Evolutionary conservation across 2,888 invertebrate genomes (phyloP), one percentile per base, ranked within the genome.

Genomic region (Xestia xanthographa): DNA sequence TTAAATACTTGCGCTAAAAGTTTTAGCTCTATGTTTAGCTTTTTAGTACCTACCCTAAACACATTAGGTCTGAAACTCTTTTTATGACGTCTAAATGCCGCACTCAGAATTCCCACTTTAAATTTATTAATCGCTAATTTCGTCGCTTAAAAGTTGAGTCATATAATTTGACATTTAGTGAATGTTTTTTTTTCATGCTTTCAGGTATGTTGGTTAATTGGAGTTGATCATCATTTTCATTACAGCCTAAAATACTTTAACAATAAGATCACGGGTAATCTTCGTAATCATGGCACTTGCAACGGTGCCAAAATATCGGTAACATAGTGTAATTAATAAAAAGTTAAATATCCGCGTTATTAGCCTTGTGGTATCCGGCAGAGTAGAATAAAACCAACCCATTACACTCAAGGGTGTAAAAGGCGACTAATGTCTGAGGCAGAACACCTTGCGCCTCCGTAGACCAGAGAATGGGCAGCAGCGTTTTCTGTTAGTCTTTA

Each of bases 61-160:
- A 20, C n/a, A 82, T 67, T 72, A 72, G n/a, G 0, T n/a, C 26
- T 50, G 4, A 67, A 67, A 48, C 20, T 53, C 6, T 34, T 62
- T 74, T 53, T 17, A 45, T 5, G 45, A 11, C 38, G 8, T 22
- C 34, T 38, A 45, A 50, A 22, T 12, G 20, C 6, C n/a, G 22
- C 14, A 77, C 14, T 20, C 22, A 17, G 6, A 50, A 34, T 48
- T 14, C 12, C 22, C 20, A 38, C 38, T 38, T 38, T 14, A 62
- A 38, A 22, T 38, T 38, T n/a, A n/a, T n/a, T n/a, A n/a, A 58
- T 29, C 29, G 6, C 1, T 17, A 17, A 58, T 58, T 29, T 58
- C 0, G 6, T 29, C 17, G 8, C 58, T 29, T 29, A 17, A 9
- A 58, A 58, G 5, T 29, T 58, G 34, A 34, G 34, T n/a, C n/a